phyloP scores from a whole-genome alignment of 2,888 invertebrate genomes.

The Plemyria rubiginata region DNA sequence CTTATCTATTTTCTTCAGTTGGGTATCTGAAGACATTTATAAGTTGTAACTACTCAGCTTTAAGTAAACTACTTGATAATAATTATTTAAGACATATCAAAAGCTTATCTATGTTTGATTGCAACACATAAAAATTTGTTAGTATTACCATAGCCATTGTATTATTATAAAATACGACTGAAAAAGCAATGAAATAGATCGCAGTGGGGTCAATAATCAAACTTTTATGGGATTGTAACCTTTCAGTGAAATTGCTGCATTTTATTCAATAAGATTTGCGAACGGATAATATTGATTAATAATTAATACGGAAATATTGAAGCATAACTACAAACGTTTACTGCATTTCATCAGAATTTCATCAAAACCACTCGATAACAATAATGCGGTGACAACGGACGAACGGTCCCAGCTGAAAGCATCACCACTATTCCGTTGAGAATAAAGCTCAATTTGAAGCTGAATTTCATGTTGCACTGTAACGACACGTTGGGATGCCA shows the following conservation, averaged over 20 bases:
- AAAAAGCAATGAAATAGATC: neutral
- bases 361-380: conserved; percentile 60
- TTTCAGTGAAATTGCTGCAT: conserved; percentile 1
- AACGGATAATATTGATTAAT: neutral
- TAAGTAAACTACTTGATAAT: neutral
- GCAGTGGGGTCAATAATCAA: neutral
- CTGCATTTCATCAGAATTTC: conserved; percentile 60
- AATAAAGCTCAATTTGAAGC: conserved; percentile 62
- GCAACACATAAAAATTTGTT: too few relatives aligned
- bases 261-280: conserved; percentile 13
- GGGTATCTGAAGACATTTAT: neutral
- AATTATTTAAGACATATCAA: too few relatives aligned
- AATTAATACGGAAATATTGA: conserved; percentile 16
- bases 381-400: conserved; percentile 51
- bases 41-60: neutral
- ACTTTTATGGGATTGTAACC: neutral
- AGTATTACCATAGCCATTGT: too few relatives aligned
- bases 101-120: too few relatives aligned
- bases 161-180: too few relatives aligned
- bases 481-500: conserved; percentile 76
- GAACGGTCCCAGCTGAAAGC: conserved; percentile 26
- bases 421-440: conserved; percentile 44
- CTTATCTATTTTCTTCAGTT: conserved; percentile 5
- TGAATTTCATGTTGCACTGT: conserved; percentile 56
- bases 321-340: conserved; percentile 37